These are phyloP conservation scores for Aphodius sticticus DNA, from an alignment of 2,888 invertebrate genomes.

Conservation along the genomic window DNA sequence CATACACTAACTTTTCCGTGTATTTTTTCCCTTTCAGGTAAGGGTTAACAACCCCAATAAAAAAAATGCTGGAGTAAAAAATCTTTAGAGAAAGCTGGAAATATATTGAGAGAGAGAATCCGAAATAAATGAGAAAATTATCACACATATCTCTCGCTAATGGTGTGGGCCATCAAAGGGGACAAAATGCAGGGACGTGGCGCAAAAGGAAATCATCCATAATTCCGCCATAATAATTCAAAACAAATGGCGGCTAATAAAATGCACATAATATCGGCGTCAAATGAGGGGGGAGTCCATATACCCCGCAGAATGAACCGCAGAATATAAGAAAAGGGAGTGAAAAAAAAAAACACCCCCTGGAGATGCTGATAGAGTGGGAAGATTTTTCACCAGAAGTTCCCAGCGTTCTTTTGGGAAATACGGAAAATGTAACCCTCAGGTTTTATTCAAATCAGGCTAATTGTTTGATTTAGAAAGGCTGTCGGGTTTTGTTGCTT, in stretches of 20 bases:
- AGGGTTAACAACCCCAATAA: background rate
- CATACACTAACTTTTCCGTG: too few species aligned
- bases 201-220: slow-evolving; percentile 35
- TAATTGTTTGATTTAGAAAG: background rate
- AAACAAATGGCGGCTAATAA: slow-evolving; percentile 40
- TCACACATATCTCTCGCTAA: slow-evolving; percentile 35
- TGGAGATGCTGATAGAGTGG: background rate
- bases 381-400: background rate
- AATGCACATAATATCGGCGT: slow-evolving; percentile 36
- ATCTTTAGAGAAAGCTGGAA: slow-evolving; percentile 14
- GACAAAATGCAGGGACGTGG: slow-evolving; percentile 28
- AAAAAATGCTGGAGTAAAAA: background rate
- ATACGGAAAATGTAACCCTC: background rate
- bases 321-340: background rate
- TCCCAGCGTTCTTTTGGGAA: background rate
- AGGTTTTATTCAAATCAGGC: background rate
- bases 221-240: slow-evolving; percentile 39
- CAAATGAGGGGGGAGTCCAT: slow-evolving; percentile 26
- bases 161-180: slow-evolving; percentile 30
- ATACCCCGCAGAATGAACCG: slow-evolving; percentile 1
- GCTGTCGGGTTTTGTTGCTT: too few species aligned
- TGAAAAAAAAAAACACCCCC: slow-evolving; percentile 11
- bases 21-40: background rate
- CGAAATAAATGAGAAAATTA: slow-evolving; percentile 38
- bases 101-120: slow-evolving; percentile 23